phyloP scores from a whole-genome alignment of 2,797 vertebrate species.

The Sebastolobus alascanus region DNA sequence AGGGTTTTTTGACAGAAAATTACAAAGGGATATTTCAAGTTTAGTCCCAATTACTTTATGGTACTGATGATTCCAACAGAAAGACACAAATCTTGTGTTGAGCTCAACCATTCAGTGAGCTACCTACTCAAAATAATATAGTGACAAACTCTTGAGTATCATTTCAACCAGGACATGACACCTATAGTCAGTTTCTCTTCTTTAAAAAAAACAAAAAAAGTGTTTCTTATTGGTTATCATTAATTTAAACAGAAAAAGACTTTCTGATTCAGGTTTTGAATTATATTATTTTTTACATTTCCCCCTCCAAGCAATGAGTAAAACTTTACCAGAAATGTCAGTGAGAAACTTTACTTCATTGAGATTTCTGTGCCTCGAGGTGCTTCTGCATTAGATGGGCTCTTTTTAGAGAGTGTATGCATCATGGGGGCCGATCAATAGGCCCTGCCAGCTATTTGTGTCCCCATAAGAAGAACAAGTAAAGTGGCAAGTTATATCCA shows the following conservation, averaged over 20 bases:
- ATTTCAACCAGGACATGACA: conserved; percentile 81
- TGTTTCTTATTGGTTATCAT: not conserved
- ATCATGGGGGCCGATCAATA: conserved; percentile 69
- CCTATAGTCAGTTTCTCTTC: conserved; percentile 79
- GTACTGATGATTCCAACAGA: conserved; percentile 82
- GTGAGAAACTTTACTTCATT: conserved; percentile 62
- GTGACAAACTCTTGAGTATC: conserved; percentile 83
- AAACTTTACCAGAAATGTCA: conserved; percentile 48
- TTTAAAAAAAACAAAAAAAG: not conserved
- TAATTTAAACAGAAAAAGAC: conserved; percentile 4
- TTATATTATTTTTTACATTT: not conserved
- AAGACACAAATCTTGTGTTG: conserved; percentile 83
- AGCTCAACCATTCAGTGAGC: conserved; percentile 83
- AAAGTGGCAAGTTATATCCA: conserved; percentile 67
- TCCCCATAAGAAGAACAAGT: conserved; percentile 65
- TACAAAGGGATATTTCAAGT: conserved; percentile 85
- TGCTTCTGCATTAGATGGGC: conserved; percentile 50
- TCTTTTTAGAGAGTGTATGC: conserved; percentile 50
- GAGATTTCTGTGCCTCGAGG: conserved; percentile 56
- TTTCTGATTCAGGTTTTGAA: not conserved
- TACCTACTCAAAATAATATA: conserved; percentile 77
- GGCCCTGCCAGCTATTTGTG: conserved; percentile 66
- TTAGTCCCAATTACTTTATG: conserved; percentile 83
- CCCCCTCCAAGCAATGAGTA: conserved; percentile 19
- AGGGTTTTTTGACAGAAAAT: conserved; percentile 84